Evolutionary conservation across 2,113 vertebrate species (phyloP).

Genomic region (Corydoras maculifer): DNA sequence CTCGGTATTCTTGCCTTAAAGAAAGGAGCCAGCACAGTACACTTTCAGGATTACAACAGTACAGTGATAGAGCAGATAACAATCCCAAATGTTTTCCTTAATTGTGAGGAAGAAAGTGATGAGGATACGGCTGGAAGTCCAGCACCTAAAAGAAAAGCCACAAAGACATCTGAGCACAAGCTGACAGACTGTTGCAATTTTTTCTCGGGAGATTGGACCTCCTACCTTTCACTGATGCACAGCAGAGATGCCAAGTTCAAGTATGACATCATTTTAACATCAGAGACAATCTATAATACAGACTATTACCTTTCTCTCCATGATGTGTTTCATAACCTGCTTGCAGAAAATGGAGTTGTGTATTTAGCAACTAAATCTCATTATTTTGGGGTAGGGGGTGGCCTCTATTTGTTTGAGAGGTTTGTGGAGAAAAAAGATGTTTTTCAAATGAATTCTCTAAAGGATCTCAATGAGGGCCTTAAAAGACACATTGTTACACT

Average conservation of each 20-base stretch:
- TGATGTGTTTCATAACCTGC: constrained; percentile 65
- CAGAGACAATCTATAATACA: constrained; percentile 92
- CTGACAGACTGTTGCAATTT: constrained; percentile 65
- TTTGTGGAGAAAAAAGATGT: constrained; percentile 71
- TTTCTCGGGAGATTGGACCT: constrained; percentile 88
- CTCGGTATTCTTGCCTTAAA: constrained; percentile 79
- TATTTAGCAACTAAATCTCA: constrained; percentile 86
- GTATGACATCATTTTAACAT: constrained; percentile 86
- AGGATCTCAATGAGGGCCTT: constrained; percentile 76
- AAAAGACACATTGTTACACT: constrained; percentile 78
- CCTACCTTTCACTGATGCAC: constrained; percentile 69
- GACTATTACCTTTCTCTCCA: constrained; percentile 77
- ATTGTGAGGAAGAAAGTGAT: too few species aligned
- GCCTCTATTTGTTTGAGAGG: constrained; percentile 76
- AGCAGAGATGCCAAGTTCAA: constrained; percentile 56
- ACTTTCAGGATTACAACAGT: constrained; percentile 96
- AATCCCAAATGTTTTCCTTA: too few species aligned
- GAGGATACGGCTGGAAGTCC: too few species aligned
- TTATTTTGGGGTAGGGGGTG: constrained; percentile 94
- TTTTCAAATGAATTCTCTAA: constrained; percentile 66
- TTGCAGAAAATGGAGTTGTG: constrained; percentile 67
- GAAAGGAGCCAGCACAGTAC: constrained; percentile 70
- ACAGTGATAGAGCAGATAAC: constrained; percentile 74
- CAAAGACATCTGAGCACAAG: neutral
- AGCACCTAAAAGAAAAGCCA: too few species aligned